Evolutionary conservation across 2,888 invertebrate genomes (phyloP).

Genomic region (Dicranocentrus wangi): DNA sequence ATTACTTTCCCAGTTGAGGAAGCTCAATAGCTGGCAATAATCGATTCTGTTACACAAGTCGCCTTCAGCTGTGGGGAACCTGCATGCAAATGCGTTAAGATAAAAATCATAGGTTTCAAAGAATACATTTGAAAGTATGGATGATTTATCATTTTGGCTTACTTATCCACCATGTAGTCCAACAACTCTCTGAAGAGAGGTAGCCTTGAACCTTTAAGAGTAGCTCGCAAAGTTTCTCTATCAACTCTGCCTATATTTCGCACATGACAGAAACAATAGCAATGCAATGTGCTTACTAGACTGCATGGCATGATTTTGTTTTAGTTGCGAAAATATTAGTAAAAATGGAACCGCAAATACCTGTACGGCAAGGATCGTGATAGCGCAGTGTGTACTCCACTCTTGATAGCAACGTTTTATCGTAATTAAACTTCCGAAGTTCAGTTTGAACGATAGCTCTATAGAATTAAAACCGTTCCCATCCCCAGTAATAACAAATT

Average conservation of each 20-base stretch:
- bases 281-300: no score
- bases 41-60: conserved; percentile 75
- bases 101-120: no score
- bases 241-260: conserved; percentile 79
- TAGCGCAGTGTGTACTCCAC: conserved; percentile 78
- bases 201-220: conserved; percentile 82
- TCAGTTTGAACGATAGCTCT: conserved; percentile 84
- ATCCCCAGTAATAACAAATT: no score
- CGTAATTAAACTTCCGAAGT: conserved; percentile 78
- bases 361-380: conserved; percentile 77
- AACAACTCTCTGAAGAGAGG: conserved; percentile 82
- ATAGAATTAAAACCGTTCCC: conserved; percentile 30
- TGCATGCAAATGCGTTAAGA: no score
- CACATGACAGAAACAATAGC: no score
- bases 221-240: conserved; percentile 79
- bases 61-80: conserved; percentile 66
- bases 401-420: conserved; percentile 65
- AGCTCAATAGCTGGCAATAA: conserved; percentile 82
- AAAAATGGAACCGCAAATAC: conserved; percentile 1
- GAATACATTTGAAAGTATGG: no score
- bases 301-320: no score
- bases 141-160: no score
- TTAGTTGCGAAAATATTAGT: no score
- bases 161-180: conserved; percentile 83
- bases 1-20: conserved; percentile 81